Conservation (phyloP, 1,140 invertebrate genomes). For the Chymomyza costata region DNA sequence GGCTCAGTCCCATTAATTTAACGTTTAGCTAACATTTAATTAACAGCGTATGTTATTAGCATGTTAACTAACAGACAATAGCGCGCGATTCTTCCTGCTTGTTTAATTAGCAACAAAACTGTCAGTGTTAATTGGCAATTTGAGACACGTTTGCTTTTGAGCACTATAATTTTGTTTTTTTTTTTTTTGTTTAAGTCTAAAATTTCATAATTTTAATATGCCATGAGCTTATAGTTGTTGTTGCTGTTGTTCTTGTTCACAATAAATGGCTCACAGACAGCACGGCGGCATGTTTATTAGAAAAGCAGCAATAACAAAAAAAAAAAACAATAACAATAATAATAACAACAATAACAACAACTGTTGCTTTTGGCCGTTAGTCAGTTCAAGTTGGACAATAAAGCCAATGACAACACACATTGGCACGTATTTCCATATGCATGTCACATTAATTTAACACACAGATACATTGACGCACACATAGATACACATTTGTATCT, state of each 20-base stretch:
- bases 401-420: constrained; percentile 47
- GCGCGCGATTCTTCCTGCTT: too few species aligned
- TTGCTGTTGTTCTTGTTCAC: background rate
- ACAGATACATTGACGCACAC: too few species aligned
- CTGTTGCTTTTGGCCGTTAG: constrained; percentile 32
- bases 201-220: too few species aligned
- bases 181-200: too few species aligned
- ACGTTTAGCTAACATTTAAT: too few species aligned
- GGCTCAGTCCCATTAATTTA: too few species aligned
- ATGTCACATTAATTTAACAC: too few species aligned
- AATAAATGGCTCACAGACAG: constrained; percentile 42
- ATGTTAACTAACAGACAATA: too few species aligned
- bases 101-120: constrained; percentile 7
- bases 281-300: constrained; percentile 56
- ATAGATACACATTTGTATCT: constrained; percentile 27
- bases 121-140: constrained; percentile 15
- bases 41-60: too few species aligned
- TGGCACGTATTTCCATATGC: constrained; percentile 34
- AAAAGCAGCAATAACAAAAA: constrained; percentile 35
- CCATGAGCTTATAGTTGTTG: too few species aligned
- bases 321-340: constrained; percentile 11
- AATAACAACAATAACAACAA: constrained; percentile 22
- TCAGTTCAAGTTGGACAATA: constrained; percentile 15
- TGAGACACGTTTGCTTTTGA: constrained; percentile 1
- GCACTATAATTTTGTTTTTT: constrained; percentile 27